phyloP scores from a whole-genome alignment of 2,797 vertebrate genomes.

The Thunnus albacares region DNA sequence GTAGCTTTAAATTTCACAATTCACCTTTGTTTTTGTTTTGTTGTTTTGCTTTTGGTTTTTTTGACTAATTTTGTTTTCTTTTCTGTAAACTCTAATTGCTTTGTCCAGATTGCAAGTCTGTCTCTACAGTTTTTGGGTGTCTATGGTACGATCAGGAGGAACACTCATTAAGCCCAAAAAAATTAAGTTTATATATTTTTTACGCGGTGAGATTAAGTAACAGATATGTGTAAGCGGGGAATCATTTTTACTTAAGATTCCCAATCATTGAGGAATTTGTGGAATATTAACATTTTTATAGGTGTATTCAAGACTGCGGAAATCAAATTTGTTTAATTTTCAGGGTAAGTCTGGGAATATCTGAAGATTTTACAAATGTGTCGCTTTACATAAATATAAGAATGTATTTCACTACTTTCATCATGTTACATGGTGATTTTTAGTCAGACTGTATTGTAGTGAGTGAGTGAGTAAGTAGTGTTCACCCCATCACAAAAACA shows the following conservation, averaged over 20 bases:
- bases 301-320: too few relatives aligned
- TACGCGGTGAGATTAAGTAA: background rate
- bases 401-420: background rate
- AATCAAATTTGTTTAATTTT: background rate
- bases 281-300: background rate
- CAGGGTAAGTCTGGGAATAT: background rate
- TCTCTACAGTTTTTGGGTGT: constrained; percentile 77
- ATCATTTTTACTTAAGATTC: background rate
- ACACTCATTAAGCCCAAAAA: background rate
- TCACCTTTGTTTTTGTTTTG: constrained; percentile 19
- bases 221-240: too few relatives aligned
- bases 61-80: constrained; percentile 72
- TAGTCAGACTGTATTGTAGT: background rate
- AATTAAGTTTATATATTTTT: background rate
- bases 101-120: constrained; percentile 70
- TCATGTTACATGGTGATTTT: background rate
- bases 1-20: constrained; percentile 64
- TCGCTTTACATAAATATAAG: background rate
- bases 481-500: background rate
- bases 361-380: background rate
- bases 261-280: background rate
- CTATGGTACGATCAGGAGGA: constrained; percentile 63
- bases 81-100: constrained; percentile 70
- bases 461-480: too few relatives aligned
- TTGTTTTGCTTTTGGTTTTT: background rate